Base-by-base conservation (phyloP, 2,797 vertebrate genomes). In the Tapirus indicus region DNA sequence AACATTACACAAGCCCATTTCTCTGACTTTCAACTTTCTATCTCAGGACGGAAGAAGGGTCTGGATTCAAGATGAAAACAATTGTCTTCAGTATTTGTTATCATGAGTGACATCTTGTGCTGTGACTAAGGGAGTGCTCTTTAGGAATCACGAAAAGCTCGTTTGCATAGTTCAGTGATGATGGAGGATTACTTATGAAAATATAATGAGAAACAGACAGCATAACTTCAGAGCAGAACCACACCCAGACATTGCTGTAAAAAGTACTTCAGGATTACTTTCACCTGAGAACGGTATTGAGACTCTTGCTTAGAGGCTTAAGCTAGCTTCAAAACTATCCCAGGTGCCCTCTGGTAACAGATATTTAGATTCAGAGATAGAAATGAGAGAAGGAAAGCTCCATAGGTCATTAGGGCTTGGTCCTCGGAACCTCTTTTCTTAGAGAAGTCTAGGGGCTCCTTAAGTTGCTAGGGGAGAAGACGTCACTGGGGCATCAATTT, bases 101-200 rank as follows among this genome's bases (percentile, higher is more conserved):
- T 93, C 44, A 32, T 44, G 52, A 54, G 66, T 79, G 49, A 47
- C 44, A 49, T 77, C 75, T 68, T 72, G 56, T 69, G 56, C 25
- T 88, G 27, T 94, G 29, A 86, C 44, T 74, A 64, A 93, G 79
- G 6, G 62, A 66, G 35, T 77, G 49, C 41, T 95, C 41, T 64
- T 62, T 41, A 71, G 68, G 84, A 88, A 95, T 97, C 62, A 62
- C 18, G 16, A 66, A 75, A 97, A 93, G 2, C 49, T 64, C 9
- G 10, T 95, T 88, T 91, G 47, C 75, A 72, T 87, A 85, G 62
- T 72, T 95, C 88, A 92, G 52, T 3, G 12, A 91, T 38, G 78
- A 72, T 94, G 74, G 47, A 68, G 6, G 38, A 82, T 75, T 77
- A 54, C 68, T 77, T 60, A 83, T 18, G 47, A 69, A 94, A 93